Evolutionary conservation across 1,140 invertebrate species (phyloP), one percentile per base, ranked within the genome.

Genomic region (Hycleus cichorii): DNA sequence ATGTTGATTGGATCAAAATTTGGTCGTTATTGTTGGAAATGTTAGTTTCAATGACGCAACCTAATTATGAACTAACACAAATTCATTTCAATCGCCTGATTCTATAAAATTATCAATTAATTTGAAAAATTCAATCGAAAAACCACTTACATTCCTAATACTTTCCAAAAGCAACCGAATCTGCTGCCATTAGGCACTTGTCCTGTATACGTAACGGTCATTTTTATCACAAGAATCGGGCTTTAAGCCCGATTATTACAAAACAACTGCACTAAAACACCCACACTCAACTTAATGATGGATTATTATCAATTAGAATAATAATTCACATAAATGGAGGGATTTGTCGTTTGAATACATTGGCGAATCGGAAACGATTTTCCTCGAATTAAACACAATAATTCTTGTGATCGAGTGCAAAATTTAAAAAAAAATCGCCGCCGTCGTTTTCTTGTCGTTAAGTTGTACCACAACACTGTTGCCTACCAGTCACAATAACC

Each of bases 151-250:
- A 69, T 64, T 63, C 65, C 65, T 39, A 69, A 46, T 46, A 69
- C 67, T 61, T 66, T 69, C 67, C 89, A 91, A 77, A 93, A 93
- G 76, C 89, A 91, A 70, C 90, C 90, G 72, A 92, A 93, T 76
- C 85, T 90, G 78, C 89, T 91, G 70, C 89, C 89, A 74, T 92
- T 92, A 57, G 89, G 89, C 68, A 92, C 90, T 78, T 90, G 86
- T 69, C 87, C 87, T 63, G 88, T 88, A 78, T 92, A 93, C 39
- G 89, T 90, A 64, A 93, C 84, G 64, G 89, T 92, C 90, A 92
- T 93, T 11, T 32, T 54, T 69, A 60, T 49, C 51, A 60, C 52
- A 55, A 60, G 32, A 25, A 27, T 43, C 43, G 24, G 46, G 49
- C 43, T 47, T 40, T 46, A 40, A 47, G 44, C 25, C 43, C 42